Conservation (phyloP, 2,888 invertebrate species). For the Clivina fossor region DNA sequence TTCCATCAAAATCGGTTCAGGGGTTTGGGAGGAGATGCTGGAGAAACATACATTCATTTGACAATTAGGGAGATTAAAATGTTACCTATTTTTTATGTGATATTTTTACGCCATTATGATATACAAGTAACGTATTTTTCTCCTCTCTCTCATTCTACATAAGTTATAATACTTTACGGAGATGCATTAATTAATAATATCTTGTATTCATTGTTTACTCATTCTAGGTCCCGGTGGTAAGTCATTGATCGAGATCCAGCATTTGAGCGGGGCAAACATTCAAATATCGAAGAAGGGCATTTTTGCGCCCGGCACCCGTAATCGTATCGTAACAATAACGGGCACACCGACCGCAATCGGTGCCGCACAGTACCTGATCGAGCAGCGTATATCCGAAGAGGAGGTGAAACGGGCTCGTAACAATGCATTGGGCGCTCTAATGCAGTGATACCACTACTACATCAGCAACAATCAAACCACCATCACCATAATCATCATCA, state of each 20-base stretch:
- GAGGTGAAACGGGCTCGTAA: slow-evolving; percentile 92
- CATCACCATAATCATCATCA: slow-evolving; percentile 13
- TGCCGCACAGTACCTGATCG: slow-evolving; percentile 93
- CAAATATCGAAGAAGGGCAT: slow-evolving; percentile 98
- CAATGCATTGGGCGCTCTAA: slow-evolving; percentile 74
- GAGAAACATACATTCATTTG: too few species aligned
- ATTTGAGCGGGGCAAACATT: slow-evolving; percentile 95
- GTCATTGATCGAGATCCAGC: slow-evolving; percentile 95
- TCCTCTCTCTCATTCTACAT: too few species aligned
- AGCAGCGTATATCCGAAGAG: slow-evolving; percentile 95
- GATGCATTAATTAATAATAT: neutral
- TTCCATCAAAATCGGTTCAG: too few species aligned
- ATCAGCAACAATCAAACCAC: slow-evolving; percentile 1
- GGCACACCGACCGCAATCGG: slow-evolving; percentile 86
- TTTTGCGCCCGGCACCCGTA: slow-evolving; percentile 95
- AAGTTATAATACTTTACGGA: slow-evolving; percentile 1
- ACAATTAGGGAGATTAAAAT: too few species aligned
- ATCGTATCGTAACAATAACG: slow-evolving; percentile 95
- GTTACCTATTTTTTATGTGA: too few species aligned
- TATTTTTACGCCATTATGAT: too few species aligned
- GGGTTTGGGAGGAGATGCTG: too few species aligned
- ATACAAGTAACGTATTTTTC: too few species aligned
- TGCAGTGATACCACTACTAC: slow-evolving; percentile 60
- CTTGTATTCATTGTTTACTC: too few species aligned
- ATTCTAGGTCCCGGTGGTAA: slow-evolving; percentile 90